Percentiles rank a stretch among this genome's conserved stretches.
These are phyloP conservation scores for Lagopus leucura DNA, from an alignment of 2,113 vertebrate genomes.

Conservation along the genomic window DNA sequence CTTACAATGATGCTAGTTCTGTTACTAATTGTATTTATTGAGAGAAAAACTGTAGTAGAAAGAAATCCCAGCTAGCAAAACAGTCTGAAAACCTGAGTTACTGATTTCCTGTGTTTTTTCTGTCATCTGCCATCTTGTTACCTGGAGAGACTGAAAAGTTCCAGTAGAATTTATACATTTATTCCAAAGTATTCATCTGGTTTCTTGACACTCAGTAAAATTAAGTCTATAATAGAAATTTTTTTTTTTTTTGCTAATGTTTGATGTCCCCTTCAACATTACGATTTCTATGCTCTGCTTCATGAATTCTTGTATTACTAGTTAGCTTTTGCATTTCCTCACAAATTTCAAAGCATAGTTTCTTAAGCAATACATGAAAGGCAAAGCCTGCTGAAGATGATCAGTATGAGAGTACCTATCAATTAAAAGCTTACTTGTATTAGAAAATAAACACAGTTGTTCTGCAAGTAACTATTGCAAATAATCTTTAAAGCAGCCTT, in stretches of 20 bases:
- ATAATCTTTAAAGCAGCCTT: not conserved
- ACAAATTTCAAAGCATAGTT: not conserved
- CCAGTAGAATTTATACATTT: not conserved
- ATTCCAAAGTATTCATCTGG: not conserved
- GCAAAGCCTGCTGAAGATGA: not conserved
- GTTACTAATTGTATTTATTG: not conserved
- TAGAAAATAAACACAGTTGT: not conserved
- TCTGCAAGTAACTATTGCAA: not conserved
- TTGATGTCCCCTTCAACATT: not conserved
- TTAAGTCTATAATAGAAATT: not conserved
- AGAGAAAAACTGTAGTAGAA: not conserved
- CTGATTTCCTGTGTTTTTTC: not conserved
- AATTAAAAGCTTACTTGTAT: not conserved
- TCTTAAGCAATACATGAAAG: not conserved
- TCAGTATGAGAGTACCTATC: not conserved
- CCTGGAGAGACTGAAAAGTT: not conserved
- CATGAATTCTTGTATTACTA: not conserved
- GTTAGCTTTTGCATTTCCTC: not conserved
- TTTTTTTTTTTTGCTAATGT: not conserved
- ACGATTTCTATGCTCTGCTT: not conserved
- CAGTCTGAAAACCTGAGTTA: not conserved
- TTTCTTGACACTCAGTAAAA: not conserved
- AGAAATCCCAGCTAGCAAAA: not conserved
- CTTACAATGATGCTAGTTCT: not conserved
- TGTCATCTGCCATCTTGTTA: not conserved